A percentile compares a stretch with the other conserved stretches of the same genome.
phyloP scores from a whole-genome alignment of 1,140 invertebrate species.

The Drosophila bifasciata region DNA sequence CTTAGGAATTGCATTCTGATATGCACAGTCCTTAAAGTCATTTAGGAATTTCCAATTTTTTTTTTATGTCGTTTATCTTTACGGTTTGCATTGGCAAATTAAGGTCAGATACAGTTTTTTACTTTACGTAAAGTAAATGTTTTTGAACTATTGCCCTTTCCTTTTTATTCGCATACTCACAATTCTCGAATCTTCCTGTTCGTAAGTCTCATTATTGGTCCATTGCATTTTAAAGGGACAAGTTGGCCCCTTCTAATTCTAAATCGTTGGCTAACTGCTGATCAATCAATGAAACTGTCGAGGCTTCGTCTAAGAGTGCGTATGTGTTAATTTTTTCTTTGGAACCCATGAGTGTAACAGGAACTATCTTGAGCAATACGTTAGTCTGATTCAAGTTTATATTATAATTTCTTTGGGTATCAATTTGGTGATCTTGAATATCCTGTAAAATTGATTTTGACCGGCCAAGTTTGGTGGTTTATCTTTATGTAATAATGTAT shows the following conservation, averaged over 20 bases:
- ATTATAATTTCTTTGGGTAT: neutral
- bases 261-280: neutral
- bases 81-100: neutral
- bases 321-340: neutral
- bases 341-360: neutral
- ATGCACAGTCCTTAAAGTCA: neutral
- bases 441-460: no score
- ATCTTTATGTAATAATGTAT: no score
- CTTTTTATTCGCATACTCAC: no score
- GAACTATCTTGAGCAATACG: neutral
- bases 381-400: neutral
- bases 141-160: neutral
- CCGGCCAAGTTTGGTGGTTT: no score
- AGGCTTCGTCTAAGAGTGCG: neutral
- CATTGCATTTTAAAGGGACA: neutral
- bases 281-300: neutral
- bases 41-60: no score
- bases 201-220: neutral
- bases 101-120: neutral
- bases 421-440: neutral
- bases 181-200: neutral
- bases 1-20: neutral
- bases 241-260: neutral
- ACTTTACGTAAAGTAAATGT: neutral
- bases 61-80: neutral